These are phyloP conservation scores for Chironomus tepperi DNA, from an alignment of 1,140 invertebrate species.

Conservation along the genomic window DNA sequence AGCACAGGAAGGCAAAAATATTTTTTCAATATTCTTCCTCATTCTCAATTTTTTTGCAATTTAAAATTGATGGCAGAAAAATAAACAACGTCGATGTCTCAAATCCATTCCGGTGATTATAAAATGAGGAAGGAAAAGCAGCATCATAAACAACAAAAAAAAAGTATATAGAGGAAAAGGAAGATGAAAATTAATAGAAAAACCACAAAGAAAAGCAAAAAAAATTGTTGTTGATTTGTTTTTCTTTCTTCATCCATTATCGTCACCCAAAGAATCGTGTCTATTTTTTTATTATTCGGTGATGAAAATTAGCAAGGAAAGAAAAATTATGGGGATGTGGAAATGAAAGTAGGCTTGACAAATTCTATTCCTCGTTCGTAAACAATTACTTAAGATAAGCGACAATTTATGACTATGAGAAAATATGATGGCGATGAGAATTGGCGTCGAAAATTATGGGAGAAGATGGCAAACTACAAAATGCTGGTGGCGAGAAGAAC, in stretches of 20 bases:
- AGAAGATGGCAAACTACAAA: not conserved
- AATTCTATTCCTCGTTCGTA: not conserved
- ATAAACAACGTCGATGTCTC: not conserved
- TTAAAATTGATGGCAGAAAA: not conserved
- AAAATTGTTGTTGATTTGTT: slow-evolving; percentile 7
- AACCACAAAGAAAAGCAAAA: not conserved
- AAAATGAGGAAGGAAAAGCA: not conserved
- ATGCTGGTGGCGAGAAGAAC: too few species aligned
- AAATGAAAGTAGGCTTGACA: slow-evolving; percentile 10
- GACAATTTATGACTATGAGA: not conserved
- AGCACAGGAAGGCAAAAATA: not conserved
- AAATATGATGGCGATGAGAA: not conserved
- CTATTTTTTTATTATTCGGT: not conserved
- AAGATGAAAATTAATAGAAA: not conserved
- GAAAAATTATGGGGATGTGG: not conserved
- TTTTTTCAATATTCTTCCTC: not conserved
- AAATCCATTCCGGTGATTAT: not conserved
- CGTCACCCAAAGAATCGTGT: not conserved
- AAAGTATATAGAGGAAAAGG: not conserved
- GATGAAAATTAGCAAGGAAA: not conserved
- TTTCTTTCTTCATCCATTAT: slow-evolving; percentile 14
- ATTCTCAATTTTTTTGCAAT: too few species aligned
- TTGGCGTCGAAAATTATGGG: not conserved
- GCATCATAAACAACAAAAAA: not conserved
- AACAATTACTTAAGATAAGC: slow-evolving; percentile 14